Evolutionary conservation across 1,140 invertebrate genomes (phyloP).

Genomic region (Panagrolaimus sp.): DNA sequence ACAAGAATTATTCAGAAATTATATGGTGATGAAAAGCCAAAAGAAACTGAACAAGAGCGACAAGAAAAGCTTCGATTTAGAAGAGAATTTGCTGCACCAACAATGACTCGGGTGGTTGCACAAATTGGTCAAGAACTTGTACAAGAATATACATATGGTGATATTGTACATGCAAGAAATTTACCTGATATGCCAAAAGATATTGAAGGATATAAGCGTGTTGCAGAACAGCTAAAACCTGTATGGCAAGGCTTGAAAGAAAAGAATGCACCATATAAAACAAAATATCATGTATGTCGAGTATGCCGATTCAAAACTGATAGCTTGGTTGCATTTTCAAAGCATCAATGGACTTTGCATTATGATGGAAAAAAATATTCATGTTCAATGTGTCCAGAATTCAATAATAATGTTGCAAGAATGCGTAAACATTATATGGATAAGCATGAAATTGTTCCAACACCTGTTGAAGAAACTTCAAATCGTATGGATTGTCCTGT

Average conservation of each 20-base stretch:
- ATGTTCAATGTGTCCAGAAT: conserved; percentile 51
- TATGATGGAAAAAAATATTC: conserved; percentile 39
- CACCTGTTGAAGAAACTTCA: conserved; percentile 35
- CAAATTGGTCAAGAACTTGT: conserved; percentile 57
- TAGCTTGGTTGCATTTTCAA: conserved; percentile 27
- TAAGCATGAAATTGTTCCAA: conserved; percentile 42
- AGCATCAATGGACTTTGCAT: conserved; percentile 47
- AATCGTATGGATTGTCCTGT: conserved; percentile 44
- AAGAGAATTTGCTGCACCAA: conserved; percentile 42
- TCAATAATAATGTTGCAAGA: conserved; percentile 52
- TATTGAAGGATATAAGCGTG: conserved; percentile 57
- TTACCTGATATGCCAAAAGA: conserved; percentile 55
- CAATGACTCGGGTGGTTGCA: conserved; percentile 53
- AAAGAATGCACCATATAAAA: conserved; percentile 53
- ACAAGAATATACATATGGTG: conserved; percentile 55
- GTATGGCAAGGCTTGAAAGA: conserved; percentile 51
- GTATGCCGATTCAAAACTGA: conserved; percentile 54
- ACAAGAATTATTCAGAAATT: conserved; percentile 40
- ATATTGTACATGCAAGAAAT: conserved; percentile 57
- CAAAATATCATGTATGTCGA: conserved; percentile 36
- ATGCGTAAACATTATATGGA: conserved; percentile 54
- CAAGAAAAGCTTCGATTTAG: conserved; percentile 41
- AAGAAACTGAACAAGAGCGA: conserved; percentile 47
- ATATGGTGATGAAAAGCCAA: conserved; percentile 51
- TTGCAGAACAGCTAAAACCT: conserved; percentile 54